phyloP scores from a whole-genome alignment of 2,797 vertebrate genomes.

The Halcyon leucocephala region DNA sequence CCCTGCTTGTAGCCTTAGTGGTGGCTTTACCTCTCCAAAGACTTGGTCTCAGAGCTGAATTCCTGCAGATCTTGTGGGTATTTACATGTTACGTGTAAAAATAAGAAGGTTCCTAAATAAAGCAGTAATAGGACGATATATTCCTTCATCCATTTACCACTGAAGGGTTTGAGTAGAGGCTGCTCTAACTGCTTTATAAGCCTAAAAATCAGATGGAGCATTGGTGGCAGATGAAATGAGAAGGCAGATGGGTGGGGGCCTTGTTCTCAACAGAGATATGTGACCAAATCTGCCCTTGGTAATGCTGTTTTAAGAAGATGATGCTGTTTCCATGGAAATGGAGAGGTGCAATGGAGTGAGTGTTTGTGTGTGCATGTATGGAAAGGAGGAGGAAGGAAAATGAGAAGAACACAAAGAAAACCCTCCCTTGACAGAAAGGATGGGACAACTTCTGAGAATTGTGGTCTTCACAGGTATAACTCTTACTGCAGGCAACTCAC shows the following conservation, averaged over 20 bases:
- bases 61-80: neutral
- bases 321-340: neutral
- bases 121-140: neutral
- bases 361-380: rapidly evolving
- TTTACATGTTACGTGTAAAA: neutral
- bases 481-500: neutral
- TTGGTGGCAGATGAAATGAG: neutral
- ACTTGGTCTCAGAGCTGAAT: neutral
- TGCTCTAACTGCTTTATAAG: rapidly evolving
- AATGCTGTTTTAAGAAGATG: neutral
- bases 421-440: neutral
- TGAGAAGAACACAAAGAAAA: neutral
- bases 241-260: neutral
- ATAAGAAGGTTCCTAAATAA: neutral
- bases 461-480: neutral
- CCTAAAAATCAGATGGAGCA: neutral
- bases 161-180: neutral
- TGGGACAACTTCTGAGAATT: neutral
- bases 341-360: neutral
- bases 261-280: neutral
- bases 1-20: neutral
- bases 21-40: neutral
- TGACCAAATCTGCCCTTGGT: neutral
- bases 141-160: neutral
- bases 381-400: neutral